A percentile compares a stretch with the other conserved stretches of the same genome.
Evolutionary conservation across 2,113 vertebrate species (phyloP).

Genomic region (Thamnophis sirtalis): DNA sequence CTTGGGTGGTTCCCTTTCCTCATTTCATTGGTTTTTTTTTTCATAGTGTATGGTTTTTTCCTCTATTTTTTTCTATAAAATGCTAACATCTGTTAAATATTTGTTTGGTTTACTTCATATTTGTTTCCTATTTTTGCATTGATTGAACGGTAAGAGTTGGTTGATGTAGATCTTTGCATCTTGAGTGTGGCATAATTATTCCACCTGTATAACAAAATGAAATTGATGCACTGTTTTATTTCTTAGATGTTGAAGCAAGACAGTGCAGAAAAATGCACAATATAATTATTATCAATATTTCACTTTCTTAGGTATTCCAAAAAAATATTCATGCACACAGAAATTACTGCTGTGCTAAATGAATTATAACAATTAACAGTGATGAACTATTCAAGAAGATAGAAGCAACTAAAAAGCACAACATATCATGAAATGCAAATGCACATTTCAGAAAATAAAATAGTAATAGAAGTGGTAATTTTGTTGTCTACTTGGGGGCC

Average conservation of each 20-base stretch:
- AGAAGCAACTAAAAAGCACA: neutral
- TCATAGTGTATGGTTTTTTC: neutral
- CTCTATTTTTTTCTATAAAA: neutral
- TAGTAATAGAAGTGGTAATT: neutral
- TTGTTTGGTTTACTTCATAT: neutral
- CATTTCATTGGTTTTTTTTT: neutral
- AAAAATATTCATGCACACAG: neutral
- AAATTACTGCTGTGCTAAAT: neutral
- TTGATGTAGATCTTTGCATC: neutral
- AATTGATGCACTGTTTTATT: neutral
- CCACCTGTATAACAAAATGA: neutral
- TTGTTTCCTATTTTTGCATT: neutral
- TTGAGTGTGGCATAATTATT: neutral
- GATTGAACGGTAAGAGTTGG: neutral
- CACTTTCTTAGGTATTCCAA: neutral
- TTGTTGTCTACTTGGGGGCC: neutral
- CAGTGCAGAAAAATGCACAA: conserved; percentile 23
- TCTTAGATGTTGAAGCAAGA: conserved; percentile 6
- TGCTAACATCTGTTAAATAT: neutral
- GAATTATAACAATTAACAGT: neutral
- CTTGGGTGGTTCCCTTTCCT: neutral
- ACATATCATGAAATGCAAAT: neutral
- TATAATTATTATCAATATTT: conserved; percentile 30
- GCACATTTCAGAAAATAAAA: neutral
- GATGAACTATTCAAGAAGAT: neutral